Base-by-base conservation (phyloP, 2,888 invertebrate species). In the Acrobasis suavella region DNA sequence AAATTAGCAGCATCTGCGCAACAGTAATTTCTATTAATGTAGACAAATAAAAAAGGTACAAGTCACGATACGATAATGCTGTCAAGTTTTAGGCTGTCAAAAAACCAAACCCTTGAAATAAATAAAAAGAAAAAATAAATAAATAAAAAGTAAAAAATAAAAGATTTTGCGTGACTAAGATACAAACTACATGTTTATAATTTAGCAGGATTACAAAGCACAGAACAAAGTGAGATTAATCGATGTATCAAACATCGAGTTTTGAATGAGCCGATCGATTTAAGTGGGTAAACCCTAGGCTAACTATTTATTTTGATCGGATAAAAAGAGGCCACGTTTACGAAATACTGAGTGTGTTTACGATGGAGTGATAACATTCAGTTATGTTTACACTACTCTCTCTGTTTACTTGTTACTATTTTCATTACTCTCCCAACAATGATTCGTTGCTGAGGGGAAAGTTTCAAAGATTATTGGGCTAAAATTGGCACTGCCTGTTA, bases 381-480 rank as follows among this genome's bases (percentile, higher is more conserved):
- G 58, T 55, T 55, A 55, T 76, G 77, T 81, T 78, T 72, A 74
- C 73, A 75, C 77, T 75, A 72, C 73, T 72, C 66, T 71, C 68
- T 75, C 70, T 81, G 78, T 82, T 82, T 80, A 78, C 72, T 67
- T 62, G 69, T n/a, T n/a, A n/a, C n/a, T n/a, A n/a, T n/a, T n/a
- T n/a, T n/a, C n/a, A n/a, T n/a, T n/a, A n/a, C n/a, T n/a, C n/a
- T n/a, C n/a, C n/a, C n/a, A 32, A 49, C 39, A 55, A 55, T 62
- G 50, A 55, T 50, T 10, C 17, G 3, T 56, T 56, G 10, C 17
- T 14, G n/a, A 22, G 10, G 14, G 14, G 22, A 56, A 17, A 42
- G 14, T n/a, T 12, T 56, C 16, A 32, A 32, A 32, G 32, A 32
- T 32, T 32, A 32, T 7, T 39, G n/a, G 46, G 7, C 10, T 14